Conservation (phyloP, 1,140 invertebrate genomes). For the Copidosoma floridanum region DNA sequence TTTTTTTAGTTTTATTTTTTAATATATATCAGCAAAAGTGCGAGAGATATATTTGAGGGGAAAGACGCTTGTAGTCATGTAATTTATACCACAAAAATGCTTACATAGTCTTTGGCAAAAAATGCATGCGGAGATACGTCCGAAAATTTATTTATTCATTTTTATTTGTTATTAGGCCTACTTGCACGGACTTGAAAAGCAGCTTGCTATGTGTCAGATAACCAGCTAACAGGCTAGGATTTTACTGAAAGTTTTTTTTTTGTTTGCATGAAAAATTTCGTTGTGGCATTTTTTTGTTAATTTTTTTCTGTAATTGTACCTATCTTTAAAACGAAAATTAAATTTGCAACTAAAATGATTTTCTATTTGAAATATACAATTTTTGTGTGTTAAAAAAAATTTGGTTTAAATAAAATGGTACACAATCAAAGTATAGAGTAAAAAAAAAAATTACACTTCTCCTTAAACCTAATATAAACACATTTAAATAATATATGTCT, state of each 20-base stretch:
- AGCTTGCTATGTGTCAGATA: neutral
- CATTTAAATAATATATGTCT: no score
- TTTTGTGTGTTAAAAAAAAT: no score
- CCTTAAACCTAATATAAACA: neutral
- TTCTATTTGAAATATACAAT: no score
- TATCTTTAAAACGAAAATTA: neutral
- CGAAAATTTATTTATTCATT: slow-evolving; percentile 8
- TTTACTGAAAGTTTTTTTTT: no score
- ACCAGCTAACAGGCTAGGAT: no score
- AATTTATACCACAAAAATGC: slow-evolving; percentile 11
- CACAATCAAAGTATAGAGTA: no score
- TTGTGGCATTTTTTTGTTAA: neutral
- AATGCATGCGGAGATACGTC: slow-evolving; percentile 9
- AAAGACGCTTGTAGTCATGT: slow-evolving; percentile 12
- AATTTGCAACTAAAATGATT: no score
- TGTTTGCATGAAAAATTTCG: neutral
- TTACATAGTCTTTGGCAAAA: slow-evolving; percentile 19
- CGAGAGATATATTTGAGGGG: slow-evolving; percentile 13
- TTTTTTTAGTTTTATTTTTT: slow-evolving; percentile 1
- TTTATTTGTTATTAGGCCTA: no score
- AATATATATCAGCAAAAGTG: slow-evolving; percentile 16
- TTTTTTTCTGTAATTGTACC: neutral
- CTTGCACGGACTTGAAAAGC: slow-evolving; percentile 2
- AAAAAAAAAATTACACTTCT: no score
- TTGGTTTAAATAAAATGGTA: no score